Evolutionary conservation across 2,797 vertebrate genomes (phyloP), one percentile per base, ranked within the genome.

Genomic region (Atherinosoma microstoma): DNA sequence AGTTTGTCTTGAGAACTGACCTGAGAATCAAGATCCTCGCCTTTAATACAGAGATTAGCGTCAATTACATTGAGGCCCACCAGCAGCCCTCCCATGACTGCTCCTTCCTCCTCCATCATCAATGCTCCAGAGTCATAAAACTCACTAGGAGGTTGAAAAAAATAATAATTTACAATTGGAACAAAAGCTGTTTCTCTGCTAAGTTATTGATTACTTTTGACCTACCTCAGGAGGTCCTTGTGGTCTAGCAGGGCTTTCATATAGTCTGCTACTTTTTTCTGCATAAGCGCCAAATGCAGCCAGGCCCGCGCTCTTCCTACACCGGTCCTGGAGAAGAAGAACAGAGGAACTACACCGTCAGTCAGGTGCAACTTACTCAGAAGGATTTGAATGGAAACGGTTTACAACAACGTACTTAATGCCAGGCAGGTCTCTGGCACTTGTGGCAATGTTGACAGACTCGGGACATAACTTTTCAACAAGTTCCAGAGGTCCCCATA

Each of bases 61-160:
- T 99, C 98, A n/a, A 99, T 98, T 68, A 99, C 96, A 4, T 99
- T 99, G 72, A 99, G 95, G 51, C 98, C 98, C 80, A 99, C 97
- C 70, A 99, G 92, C 75, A 99, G 95, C 18, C 98, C 98, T 1
- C 96, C 97, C 59, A 99, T 96, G 79, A 99, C 97, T 0, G 89
- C 92, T 22, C 98, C 98, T 88, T 99, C 98, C 73, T 99, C 98
- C 83, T 98, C 97, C 94, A 98, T 84, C 94, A 99, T 93, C 58
- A 99, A 30, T 0, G 98, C 96, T 86, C 96, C 97, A 0, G 94
- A 89, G 71, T 99, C 98, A 78, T 99, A 99, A 94, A 99, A 99
- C 87, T 99, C 98, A 93, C 98, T 99, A 71, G 1, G 27, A 47
- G 76, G 87, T 2, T 1, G 15, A 34, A 76, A n/a, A 9, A 4